Evolutionary conservation across 2,888 invertebrate genomes (phyloP), one percentile per base, ranked within the genome.

Genomic region (Mellilla xanthometata): DNA sequence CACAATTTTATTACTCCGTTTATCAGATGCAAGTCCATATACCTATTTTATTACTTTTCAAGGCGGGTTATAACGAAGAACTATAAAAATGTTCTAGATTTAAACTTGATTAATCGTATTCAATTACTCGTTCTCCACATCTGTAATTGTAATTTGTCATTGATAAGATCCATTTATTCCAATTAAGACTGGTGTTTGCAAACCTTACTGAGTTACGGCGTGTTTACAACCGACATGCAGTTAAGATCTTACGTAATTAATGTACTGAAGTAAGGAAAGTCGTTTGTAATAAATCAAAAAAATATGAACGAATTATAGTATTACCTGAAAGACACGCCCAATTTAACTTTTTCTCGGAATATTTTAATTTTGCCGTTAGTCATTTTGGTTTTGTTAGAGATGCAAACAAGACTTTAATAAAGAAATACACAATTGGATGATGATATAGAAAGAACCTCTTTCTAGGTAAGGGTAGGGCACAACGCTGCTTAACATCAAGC

Each of bases 61-160:
- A 38, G 65, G 54, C 12, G 49, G 41, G 48, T 34, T 38, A 45
- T 69, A 72, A 70, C 67, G 76, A 72, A 58, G 54, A 39, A 47
- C 58, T 62, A 66, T 74, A 74, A 76, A 75, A 76, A 64, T 68
- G 69, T 60, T 72, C 72, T 51, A 65, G 60, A 75, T 77, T n/a
- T 60, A 65, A 56, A 49, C 70, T 62, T 71, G 73, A 76, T 75
- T 71, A 63, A 70, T 66, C 46, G 56, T 46, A 56, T 60, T 62
- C 54, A 46, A 62, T 62, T 55, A 54, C 49, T 45, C 26, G 43
- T 56, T 62, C 54, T 54, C 58, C 56, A 47, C 36, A 44, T 56
- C 52, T 43, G 45, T 32, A 33, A 40, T 47, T 45, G 38, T 55
- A 55, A 56, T 62, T 60, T 61, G 59, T 59, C 38, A 47, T 39